These are phyloP conservation scores for Eucera pruinosa DNA, from an alignment of 2,888 invertebrate genomes.

Conservation along the genomic window DNA sequence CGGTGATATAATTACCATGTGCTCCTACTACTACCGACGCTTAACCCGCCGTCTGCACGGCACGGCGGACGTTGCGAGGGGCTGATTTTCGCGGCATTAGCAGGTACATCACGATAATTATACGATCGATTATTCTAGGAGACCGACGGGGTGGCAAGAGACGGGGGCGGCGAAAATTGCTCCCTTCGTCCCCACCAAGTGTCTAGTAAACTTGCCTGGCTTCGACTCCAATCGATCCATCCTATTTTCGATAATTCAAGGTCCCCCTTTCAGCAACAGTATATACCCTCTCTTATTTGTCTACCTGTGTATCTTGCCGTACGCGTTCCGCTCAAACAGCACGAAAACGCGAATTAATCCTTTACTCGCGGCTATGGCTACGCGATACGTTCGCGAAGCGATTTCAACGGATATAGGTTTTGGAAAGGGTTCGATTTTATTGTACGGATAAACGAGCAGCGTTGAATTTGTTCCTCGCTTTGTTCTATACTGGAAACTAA, in stretches of 20 bases:
- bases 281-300: not conserved
- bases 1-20: constrained; percentile 84
- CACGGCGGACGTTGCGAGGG: constrained; percentile 69
- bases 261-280: constrained; percentile 38
- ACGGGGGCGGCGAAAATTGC: constrained; percentile 65
- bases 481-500: too few species aligned
- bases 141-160: constrained; percentile 49
- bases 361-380: too few species aligned
- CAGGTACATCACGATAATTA: constrained; percentile 81
- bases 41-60: constrained; percentile 75
- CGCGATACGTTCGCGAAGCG: too few species aligned
- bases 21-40: constrained; percentile 79
- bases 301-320: too few species aligned
- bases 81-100: constrained; percentile 79
- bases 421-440: too few species aligned
- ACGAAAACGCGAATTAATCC: too few species aligned
- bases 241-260: constrained; percentile 73
- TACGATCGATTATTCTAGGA: constrained; percentile 80
- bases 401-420: too few species aligned
- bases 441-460: too few species aligned
- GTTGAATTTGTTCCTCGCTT: too few species aligned
- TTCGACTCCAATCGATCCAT: constrained; percentile 71
- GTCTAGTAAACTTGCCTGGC: constrained; percentile 65
- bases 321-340: too few species aligned
- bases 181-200: constrained; percentile 60